Conservation (phyloP, 2,797 vertebrate species). For the Anguilla obscura region DNA sequence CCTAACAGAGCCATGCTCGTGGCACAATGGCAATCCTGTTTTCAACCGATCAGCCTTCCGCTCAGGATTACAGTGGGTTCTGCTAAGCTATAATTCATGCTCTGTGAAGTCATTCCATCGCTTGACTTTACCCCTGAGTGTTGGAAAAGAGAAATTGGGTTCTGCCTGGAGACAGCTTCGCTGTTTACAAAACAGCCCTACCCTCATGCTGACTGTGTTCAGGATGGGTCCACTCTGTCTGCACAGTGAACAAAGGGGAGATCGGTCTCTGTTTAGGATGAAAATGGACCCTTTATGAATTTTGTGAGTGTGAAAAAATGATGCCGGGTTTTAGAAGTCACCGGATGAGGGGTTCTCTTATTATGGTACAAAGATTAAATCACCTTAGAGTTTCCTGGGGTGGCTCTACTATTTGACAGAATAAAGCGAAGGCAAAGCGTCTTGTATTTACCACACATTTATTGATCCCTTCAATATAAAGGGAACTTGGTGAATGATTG, state of each 20-base stretch:
- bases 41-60: not conserved
- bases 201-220: not conserved
- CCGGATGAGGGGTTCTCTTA: not conserved
- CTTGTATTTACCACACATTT: not conserved
- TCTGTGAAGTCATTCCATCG: not conserved
- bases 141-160: not conserved
- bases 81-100: not conserved
- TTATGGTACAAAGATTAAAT: not conserved
- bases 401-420: not conserved
- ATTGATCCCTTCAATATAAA: not conserved
- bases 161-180: conserved; percentile 6
- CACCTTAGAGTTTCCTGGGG: not conserved
- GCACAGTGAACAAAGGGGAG: conserved; percentile 4
- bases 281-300: not conserved
- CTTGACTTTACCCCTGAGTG: not conserved
- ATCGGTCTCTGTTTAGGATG: not conserved
- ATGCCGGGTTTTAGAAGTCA: not conserved
- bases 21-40: not conserved
- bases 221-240: not conserved
- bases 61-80: not conserved
- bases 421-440: not conserved
- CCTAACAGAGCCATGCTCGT: not conserved
- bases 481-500: not conserved
- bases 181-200: not conserved
- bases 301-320: not conserved